Evolutionary conservation across 2,797 vertebrate species (phyloP).

Genomic region (Lacerta viridis): DNA sequence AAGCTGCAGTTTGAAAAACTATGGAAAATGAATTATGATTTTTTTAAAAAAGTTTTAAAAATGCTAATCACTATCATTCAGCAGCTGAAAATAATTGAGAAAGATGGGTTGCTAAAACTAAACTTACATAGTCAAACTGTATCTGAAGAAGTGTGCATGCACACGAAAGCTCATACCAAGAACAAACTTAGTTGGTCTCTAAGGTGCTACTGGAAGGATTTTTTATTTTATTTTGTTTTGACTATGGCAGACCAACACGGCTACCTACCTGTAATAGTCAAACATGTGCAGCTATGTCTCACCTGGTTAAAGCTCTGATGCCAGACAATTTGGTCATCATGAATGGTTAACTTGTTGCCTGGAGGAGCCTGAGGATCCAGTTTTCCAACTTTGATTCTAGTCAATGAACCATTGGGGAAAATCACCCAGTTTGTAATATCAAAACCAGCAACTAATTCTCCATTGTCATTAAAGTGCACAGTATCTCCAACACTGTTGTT

Average conservation of each 20-base stretch:
- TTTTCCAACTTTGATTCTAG: conserved; percentile 9
- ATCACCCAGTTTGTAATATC: conserved; percentile 20
- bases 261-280: background rate
- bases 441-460: background rate
- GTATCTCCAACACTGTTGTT: background rate
- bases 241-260: no score
- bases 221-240: no score
- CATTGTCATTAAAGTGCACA: background rate
- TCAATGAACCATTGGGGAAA: background rate
- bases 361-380: background rate
- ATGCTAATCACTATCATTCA: no score
- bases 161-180: no score
- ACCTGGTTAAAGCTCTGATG: conserved; percentile 16
- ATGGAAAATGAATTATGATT: no score
- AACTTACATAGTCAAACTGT: background rate
- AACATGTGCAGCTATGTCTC: background rate
- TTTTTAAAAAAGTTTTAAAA: no score
- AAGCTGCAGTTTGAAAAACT: no score
- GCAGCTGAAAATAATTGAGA: no score
- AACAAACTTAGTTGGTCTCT: no score
- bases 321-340: background rate
- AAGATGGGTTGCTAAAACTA: no score
- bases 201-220: no score
- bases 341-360: background rate
- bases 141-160: no score